Evolutionary conservation across 2,797 vertebrate genomes (phyloP).

Genomic region (Hydrolagus colliei): DNA sequence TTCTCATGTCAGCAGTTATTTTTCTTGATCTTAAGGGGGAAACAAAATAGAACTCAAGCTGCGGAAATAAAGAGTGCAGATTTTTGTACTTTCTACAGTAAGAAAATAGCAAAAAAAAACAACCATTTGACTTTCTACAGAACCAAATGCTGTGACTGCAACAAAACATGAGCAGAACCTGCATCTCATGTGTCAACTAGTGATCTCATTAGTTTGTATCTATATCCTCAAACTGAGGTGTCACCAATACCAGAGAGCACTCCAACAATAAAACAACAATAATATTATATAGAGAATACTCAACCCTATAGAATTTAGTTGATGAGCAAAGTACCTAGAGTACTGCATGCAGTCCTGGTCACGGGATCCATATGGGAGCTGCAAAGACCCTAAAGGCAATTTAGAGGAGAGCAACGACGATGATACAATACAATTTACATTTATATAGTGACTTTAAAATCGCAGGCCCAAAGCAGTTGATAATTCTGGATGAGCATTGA

Average conservation of each 20-base stretch:
- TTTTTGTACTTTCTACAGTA: background rate
- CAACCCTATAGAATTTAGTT: background rate
- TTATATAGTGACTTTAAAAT: background rate
- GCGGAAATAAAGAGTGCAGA: background rate
- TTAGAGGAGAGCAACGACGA: background rate
- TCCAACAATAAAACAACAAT: too few relatives aligned
- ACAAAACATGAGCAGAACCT: background rate
- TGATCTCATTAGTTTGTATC: background rate
- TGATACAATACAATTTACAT: background rate
- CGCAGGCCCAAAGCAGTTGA: too few relatives aligned
- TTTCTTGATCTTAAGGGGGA: background rate
- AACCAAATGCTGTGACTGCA: background rate
- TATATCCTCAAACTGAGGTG: background rate
- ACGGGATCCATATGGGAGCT: too few relatives aligned
- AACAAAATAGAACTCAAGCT: background rate
- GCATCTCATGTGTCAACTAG: background rate
- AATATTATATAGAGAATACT: background rate
- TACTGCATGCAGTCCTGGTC: too few relatives aligned
- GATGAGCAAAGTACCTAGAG: background rate
- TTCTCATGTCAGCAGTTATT: background rate
- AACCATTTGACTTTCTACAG: background rate
- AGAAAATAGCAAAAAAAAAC: background rate
- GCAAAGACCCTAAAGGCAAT: background rate
- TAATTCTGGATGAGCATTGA: too few relatives aligned
- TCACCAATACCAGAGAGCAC: too few relatives aligned